These are phyloP conservation scores for Hyles lineata DNA, from an alignment of 2,888 invertebrate genomes.

Conservation along the genomic window DNA sequence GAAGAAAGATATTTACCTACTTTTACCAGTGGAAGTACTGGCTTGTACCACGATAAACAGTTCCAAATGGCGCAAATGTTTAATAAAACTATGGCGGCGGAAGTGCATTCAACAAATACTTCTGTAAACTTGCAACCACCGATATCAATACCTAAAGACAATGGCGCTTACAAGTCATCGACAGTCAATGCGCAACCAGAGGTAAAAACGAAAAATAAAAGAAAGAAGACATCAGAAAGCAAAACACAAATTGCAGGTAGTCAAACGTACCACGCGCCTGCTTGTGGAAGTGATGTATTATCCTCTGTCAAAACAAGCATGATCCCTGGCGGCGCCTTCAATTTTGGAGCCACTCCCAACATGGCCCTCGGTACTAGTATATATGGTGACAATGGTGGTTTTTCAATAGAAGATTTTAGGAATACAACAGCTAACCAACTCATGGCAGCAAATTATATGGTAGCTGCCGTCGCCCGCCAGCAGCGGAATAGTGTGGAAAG, in stretches of 20 bases:
- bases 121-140: constrained; percentile 68
- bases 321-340: constrained; percentile 93
- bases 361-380: constrained; percentile 83
- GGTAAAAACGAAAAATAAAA: constrained; percentile 65
- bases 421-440: constrained; percentile 87
- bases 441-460: constrained; percentile 82
- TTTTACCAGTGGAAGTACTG: constrained; percentile 71
- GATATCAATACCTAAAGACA: constrained; percentile 67
- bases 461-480: constrained; percentile 77
- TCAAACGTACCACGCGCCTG: constrained; percentile 83
- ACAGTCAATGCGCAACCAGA: constrained; percentile 53
- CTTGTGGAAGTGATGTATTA: constrained; percentile 82
- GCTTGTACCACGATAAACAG: constrained; percentile 85
- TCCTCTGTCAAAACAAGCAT: constrained; percentile 83
- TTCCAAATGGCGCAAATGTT: constrained; percentile 86
- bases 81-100: constrained; percentile 76
- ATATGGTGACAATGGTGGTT: constrained; percentile 87
- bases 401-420: constrained; percentile 88
- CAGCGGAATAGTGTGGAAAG: constrained; percentile 67
- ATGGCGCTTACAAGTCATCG: constrained; percentile 63
- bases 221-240: constrained; percentile 67
- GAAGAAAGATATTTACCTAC: constrained; percentile 84
- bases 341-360: constrained; percentile 90
- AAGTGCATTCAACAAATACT: constrained; percentile 65
- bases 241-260: constrained; percentile 68